Evolutionary conservation across 2,888 invertebrate genomes (phyloP).

Genomic region (Stictocephala bisonia): DNA sequence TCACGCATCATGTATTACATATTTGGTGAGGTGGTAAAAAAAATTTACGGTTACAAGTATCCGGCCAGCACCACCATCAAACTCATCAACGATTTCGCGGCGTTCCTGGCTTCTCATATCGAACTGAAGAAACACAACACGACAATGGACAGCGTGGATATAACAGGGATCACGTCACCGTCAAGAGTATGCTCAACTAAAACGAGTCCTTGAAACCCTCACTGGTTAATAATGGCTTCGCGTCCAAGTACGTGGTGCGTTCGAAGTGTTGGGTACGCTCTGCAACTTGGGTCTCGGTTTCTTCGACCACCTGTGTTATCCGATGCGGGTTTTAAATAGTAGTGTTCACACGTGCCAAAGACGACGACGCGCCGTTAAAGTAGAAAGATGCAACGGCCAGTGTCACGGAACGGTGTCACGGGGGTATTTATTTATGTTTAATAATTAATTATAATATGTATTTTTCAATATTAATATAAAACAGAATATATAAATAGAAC

Average conservation of each 20-base stretch:
- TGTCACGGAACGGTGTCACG: conserved; percentile 12
- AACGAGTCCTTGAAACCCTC: neutral
- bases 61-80: neutral
- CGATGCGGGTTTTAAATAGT: conserved; percentile 34
- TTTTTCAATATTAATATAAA: too few relatives aligned
- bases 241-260: conserved; percentile 10
- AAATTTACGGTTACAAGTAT: neutral
- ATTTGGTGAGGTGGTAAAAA: neutral
- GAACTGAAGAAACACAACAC: conserved; percentile 18
- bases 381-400: conserved; percentile 1
- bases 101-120: conserved; percentile 1
- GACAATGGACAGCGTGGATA: neutral
- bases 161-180: conserved; percentile 20
- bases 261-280: conserved; percentile 20
- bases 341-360: conserved; percentile 23
- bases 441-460: too few relatives aligned
- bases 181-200: neutral
- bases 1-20: conserved; percentile 11
- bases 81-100: conserved; percentile 6
- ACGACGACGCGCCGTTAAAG: conserved; percentile 1
- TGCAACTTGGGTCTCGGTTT: conserved; percentile 28
- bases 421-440: too few relatives aligned
- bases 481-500: too few relatives aligned
- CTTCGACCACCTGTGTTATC: conserved; percentile 17
- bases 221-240: neutral